Evolutionary conservation across 2,797 vertebrate species (phyloP).

Genomic region (Poeciliopsis infans): DNA sequence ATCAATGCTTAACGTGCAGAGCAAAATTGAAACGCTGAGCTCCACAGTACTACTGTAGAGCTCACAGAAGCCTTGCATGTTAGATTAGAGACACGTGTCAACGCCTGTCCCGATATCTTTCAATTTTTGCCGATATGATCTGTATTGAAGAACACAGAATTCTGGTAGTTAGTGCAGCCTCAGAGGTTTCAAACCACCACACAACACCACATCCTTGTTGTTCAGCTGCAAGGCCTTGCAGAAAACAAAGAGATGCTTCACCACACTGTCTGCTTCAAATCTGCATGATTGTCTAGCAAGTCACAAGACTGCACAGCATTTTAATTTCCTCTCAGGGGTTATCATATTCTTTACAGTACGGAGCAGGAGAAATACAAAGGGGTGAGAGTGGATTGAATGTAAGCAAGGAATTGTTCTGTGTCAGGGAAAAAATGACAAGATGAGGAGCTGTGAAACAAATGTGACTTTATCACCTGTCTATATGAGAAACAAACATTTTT

Average conservation of each 20-base stretch:
- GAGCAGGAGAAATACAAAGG: constrained; percentile 36
- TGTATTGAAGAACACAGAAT: constrained; percentile 51
- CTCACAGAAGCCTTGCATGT: constrained; percentile 46
- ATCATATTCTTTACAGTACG: constrained; percentile 50
- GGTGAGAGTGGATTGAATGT: constrained; percentile 32
- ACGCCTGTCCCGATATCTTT: constrained; percentile 48
- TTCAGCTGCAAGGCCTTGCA: constrained; percentile 73
- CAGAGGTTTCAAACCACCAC: constrained; percentile 74
- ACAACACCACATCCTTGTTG: constrained; percentile 79
- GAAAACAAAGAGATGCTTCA: constrained; percentile 70
- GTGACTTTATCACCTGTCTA: constrained; percentile 13
- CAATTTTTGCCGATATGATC: constrained; percentile 47
- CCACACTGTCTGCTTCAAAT: constrained; percentile 55
- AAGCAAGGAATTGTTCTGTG: constrained; percentile 46
- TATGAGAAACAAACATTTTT: background rate
- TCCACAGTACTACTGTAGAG: constrained; percentile 33
- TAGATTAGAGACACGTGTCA: constrained; percentile 44
- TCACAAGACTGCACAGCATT: constrained; percentile 67
- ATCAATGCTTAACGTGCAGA: constrained; percentile 72
- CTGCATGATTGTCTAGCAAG: constrained; percentile 67
- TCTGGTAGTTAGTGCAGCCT: constrained; percentile 68
- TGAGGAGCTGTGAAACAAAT: constrained; percentile 23
- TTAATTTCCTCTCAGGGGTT: constrained; percentile 72
- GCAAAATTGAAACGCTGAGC: constrained; percentile 52
- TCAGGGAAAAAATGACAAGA: constrained; percentile 30